Percentiles rank a stretch among this genome's conserved stretches.
phyloP scores from a whole-genome alignment of 64 coral and sea anemone species.

The Montipora foliosa region DNA sequence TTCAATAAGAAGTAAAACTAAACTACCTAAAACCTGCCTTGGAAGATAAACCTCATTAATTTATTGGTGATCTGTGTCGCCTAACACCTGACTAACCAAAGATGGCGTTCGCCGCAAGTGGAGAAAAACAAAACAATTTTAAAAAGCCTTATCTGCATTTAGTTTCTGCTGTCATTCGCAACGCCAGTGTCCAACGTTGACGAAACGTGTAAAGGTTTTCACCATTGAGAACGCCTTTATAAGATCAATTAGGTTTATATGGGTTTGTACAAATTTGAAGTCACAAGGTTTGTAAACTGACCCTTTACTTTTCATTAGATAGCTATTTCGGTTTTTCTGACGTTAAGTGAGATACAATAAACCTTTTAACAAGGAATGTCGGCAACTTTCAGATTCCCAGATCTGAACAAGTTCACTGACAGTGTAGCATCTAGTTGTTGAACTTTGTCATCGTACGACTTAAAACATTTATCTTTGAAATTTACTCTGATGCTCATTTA shows the following conservation, averaged over 20 bases:
- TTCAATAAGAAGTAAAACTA: neutral
- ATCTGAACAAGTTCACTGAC: slow-evolving; percentile 5
- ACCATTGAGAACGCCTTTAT: neutral
- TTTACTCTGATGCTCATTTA: neutral
- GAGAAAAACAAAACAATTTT: too few species aligned
- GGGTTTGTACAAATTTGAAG: neutral
- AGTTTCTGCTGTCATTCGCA: neutral
- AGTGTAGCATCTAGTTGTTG: neutral
- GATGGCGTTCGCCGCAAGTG: neutral
- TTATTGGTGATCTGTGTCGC: neutral
- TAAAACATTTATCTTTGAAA: slow-evolving; percentile 29
- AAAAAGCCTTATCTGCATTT: neutral
- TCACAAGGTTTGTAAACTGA: neutral
- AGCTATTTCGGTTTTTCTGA: neutral
- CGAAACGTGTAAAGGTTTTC: neutral
- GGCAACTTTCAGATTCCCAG: neutral
- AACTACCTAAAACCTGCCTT: neutral
- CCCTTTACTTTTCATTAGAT: neutral
- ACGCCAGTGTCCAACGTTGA: neutral
- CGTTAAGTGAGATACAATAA: neutral
- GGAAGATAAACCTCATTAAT: neutral
- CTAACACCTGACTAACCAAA: neutral
- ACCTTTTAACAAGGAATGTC: slow-evolving; percentile 35
- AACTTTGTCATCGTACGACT: slow-evolving; percentile 24
- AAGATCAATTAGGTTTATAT: neutral